Conservation (phyloP, 2,797 vertebrate species). For the Mareca penelope region DNA sequence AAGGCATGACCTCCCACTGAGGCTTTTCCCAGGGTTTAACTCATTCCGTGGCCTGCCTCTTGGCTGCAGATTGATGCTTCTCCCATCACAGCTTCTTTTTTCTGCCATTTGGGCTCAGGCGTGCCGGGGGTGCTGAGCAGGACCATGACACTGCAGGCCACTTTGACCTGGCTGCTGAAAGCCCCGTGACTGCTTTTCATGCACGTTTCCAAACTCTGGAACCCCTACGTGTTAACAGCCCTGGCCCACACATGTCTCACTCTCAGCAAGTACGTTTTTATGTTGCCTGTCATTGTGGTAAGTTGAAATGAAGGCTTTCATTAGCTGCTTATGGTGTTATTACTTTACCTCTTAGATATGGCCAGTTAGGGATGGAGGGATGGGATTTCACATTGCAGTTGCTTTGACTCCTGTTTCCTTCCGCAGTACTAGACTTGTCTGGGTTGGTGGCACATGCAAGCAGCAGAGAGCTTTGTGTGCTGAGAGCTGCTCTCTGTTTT, state of each 20-base stretch:
- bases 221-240: neutral
- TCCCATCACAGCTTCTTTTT: neutral
- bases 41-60: neutral
- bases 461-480: neutral
- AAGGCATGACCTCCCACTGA: neutral
- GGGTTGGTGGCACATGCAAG: neutral
- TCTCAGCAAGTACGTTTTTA: neutral
- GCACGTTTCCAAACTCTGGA: neutral
- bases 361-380: neutral
- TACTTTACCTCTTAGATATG: neutral
- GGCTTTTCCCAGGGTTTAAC: constrained; percentile 1
- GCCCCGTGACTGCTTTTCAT: neutral
- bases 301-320: neutral
- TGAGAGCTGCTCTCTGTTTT: neutral
- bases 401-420: neutral
- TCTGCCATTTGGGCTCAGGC: neutral
- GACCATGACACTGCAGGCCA: accelerated
- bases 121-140: neutral
- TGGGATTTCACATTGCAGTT: neutral
- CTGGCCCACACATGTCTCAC: accelerated
- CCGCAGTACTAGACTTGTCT: neutral
- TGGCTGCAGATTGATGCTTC: neutral
- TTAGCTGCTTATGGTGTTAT: neutral
- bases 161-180: neutral
- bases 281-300: neutral